Base-by-base conservation (phyloP, 2,888 invertebrate species). In the Criorhina ranunculi region DNA sequence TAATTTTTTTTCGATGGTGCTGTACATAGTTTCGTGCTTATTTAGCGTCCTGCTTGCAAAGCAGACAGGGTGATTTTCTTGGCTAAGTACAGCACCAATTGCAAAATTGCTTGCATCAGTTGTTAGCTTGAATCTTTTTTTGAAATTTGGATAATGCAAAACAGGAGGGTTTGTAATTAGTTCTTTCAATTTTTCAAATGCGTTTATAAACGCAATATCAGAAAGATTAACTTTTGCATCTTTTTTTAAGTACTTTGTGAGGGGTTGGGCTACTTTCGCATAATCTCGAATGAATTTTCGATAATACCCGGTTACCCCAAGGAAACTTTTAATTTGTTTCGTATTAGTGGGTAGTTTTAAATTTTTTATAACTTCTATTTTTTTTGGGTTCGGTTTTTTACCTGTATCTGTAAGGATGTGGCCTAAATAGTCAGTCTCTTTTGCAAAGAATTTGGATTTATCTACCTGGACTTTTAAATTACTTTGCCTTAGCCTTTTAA, bases 371-470 rank as follows among this genome's bases (percentile, higher is more conserved):
- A 53, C 19, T 6, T 72, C 2, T 11, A 31, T 46, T 55, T 70
- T 70, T 31, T 31, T 57, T 15, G 42, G 70, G 7, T 59, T 59
- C 3, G 57, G 59, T 17, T 59, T 59, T 8, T 59, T 46, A 9
- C 49, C 70, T 46, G 35, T 53, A 15, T 49, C 40, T 35, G 51
- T 57, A 35, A 57, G 31, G 33, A 70, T 33, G 24, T 72, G 59
- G 1, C 70, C 59, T 44, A 72, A 59, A 3, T 59, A 72, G 9
- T 46, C 49, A 3, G 57, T 42, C 53, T 81, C 70, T 15, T 76
- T 81, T n/a, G n/a, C n/a, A n/a, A n/a, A n/a, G n/a, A 67, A 67
- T 2, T 66, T 29, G 6, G 59, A 75, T 35, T 75, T 75, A 53
- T 62, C 64, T n/a, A 40, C 33, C 19, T 64, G 55, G 12, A 64